Evolutionary conservation across 2,888 invertebrate genomes (phyloP).

Genomic region (Apotomis turbidana): DNA sequence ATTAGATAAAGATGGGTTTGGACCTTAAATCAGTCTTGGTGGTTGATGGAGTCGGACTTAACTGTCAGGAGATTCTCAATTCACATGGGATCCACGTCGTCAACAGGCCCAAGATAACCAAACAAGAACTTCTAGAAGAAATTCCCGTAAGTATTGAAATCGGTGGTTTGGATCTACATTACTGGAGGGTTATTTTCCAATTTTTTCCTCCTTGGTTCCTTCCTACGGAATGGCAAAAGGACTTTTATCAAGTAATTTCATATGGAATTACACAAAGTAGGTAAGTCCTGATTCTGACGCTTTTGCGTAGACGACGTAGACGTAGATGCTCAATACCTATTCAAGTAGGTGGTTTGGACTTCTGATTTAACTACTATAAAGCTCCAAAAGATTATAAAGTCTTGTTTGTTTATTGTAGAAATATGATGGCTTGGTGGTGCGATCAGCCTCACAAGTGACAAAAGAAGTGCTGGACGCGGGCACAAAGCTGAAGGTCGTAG

Average conservation of each 20-base stretch:
- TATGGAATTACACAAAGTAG: too few relatives aligned
- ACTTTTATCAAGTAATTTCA: too few relatives aligned
- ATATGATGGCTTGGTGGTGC: conserved; percentile 95
- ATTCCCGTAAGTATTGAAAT: conserved; percentile 86
- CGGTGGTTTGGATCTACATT: too few relatives aligned
- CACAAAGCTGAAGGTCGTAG: conserved; percentile 92
- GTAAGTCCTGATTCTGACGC: too few relatives aligned
- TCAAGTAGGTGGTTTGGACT: too few relatives aligned
- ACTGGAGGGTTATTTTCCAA: too few relatives aligned
- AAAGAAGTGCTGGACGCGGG: conserved; percentile 92
- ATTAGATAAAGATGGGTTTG: conserved; percentile 74
- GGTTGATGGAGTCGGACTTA: conserved; percentile 95
- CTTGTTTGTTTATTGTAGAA: conserved; percentile 82
- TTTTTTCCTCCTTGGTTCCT: too few relatives aligned
- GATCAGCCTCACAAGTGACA: conserved; percentile 97
- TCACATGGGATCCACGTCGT: conserved; percentile 91
- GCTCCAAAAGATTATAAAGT: too few relatives aligned
- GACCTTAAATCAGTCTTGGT: conserved; percentile 92
- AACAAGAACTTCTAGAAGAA: conserved; percentile 91
- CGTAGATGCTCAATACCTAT: too few relatives aligned
- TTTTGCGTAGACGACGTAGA: too few relatives aligned
- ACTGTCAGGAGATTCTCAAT: conserved; percentile 92
- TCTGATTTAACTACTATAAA: too few relatives aligned
- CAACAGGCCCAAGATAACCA: conserved; percentile 90
- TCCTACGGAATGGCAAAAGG: too few relatives aligned